These are phyloP conservation scores for Ptychoptera contaminata DNA, from an alignment of 2,888 invertebrate genomes.

Conservation along the genomic window DNA sequence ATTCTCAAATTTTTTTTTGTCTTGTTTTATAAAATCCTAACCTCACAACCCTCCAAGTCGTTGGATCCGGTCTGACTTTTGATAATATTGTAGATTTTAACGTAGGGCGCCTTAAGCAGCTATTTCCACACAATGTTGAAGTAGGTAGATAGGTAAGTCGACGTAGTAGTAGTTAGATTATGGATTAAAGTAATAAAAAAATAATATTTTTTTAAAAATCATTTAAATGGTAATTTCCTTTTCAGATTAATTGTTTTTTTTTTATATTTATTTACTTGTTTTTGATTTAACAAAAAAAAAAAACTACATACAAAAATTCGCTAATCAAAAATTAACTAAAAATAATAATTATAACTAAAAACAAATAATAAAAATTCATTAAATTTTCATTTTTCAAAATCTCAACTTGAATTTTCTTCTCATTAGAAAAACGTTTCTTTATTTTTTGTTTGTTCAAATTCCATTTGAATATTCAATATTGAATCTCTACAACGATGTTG, in stretches of 20 bases:
- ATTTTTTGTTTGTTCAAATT: no score
- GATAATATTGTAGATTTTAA: slow-evolving; percentile 91
- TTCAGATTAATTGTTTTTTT: background rate
- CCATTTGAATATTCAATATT: no score
- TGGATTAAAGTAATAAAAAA: slow-evolving; percentile 6
- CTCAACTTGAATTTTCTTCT: background rate
- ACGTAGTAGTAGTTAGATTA: background rate
- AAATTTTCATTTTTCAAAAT: background rate
- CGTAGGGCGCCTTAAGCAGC: slow-evolving; percentile 94
- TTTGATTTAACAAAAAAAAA: no score
- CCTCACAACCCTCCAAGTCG: slow-evolving; percentile 46
- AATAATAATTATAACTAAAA: no score
- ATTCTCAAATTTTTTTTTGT: slow-evolving; percentile 13
- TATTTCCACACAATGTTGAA: slow-evolving; percentile 24
- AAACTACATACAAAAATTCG: no score
- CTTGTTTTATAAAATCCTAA: slow-evolving; percentile 22
- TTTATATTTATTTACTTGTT: background rate
- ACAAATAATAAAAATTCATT: no score
- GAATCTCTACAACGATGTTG: no score
- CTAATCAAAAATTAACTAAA: no score
- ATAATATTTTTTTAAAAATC: background rate
- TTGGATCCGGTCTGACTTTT: slow-evolving; percentile 75
- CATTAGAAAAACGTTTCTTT: no score
- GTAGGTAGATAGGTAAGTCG: background rate
- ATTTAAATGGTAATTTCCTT: no score